Evolutionary conservation across 2,888 invertebrate genomes (phyloP), one percentile per base, ranked within the genome.

Genomic region (Drosophila nr. perissopoda): DNA sequence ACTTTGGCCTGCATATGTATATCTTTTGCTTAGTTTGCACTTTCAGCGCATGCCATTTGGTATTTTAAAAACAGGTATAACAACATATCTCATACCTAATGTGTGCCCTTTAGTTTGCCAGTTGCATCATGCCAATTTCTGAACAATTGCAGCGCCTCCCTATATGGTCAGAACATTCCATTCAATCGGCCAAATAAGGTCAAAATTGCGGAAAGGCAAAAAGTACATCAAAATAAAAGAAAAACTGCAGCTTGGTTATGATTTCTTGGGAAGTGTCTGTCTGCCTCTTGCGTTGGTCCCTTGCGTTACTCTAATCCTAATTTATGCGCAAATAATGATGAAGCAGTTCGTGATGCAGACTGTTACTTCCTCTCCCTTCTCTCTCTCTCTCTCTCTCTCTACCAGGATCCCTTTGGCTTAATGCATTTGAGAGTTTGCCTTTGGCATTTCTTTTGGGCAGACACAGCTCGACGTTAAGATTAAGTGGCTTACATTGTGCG

Each of bases 301-400:
- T 29, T 31, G 29, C n/a, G 49, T 49, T 60, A 70, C 33, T 68
- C 71, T 90, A 91, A 90, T 89, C 89, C 90, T 82, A 87, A 90
- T 88, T 90, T 91, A 91, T 91, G 91, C 87, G 79, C 76, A 87
- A 86, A 87, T 90, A 89, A 91, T 90, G 90, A 91, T 89, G 90
- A 87, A 81, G 74, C 70, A 77, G 75, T 79, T 67, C 69, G 56
- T 74, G 76, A 63, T 62, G 76, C 62, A 64, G 67, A 63, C 59
- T 63, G 36, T 29, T 25, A 40, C 42, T 16, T 53, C 8, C 36
- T 8, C 2, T 34, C 42, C 10, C 16, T 11, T 34, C 31, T 2
- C 31, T 31, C 10, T 8, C 31, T 31, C 1, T 31, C 7, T 51
- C 21, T 10, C 25, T 29, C 52, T 36, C 3, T 6, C 18, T 11